These are phyloP conservation scores for Danaus chrysippus DNA, from an alignment of 2,888 invertebrate genomes.

Conservation along the genomic window DNA sequence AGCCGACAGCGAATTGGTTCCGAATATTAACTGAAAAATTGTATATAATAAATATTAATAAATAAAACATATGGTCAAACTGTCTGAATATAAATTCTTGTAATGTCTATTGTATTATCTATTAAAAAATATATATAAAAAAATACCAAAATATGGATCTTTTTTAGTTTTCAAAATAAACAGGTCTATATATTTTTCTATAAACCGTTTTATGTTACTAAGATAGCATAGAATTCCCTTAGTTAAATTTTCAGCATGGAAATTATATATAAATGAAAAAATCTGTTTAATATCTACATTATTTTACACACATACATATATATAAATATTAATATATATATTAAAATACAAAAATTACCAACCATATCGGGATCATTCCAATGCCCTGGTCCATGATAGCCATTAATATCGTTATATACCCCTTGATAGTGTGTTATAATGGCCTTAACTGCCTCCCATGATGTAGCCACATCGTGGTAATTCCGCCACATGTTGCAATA, in stretches of 20 bases:
- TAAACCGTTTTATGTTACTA: no score
- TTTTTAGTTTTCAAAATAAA: no score
- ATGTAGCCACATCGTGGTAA: constrained; percentile 81
- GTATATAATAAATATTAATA: constrained; percentile 35
- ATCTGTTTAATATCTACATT: no score
- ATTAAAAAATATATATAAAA: no score
- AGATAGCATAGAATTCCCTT: no score
- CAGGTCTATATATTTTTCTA: no score
- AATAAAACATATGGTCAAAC: constrained; percentile 6
- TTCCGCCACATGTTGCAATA: constrained; percentile 85
- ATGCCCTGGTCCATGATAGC: constrained; percentile 81
- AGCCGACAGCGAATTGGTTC: constrained; percentile 70
- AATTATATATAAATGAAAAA: no score
- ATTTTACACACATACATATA: no score
- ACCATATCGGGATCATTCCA: constrained; percentile 90
- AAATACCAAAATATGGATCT: neutral
- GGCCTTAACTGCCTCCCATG: constrained; percentile 72
- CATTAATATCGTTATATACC: constrained; percentile 63
- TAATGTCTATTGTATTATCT: no score
- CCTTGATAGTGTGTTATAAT: constrained; percentile 78
- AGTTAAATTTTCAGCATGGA: no score
- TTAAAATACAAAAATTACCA: constrained; percentile 21
- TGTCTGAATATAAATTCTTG: neutral
- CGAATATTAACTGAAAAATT: constrained; percentile 67
- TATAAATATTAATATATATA: no score